Percentiles rank a stretch among this genome's conserved stretches.
phyloP scores from a whole-genome alignment of 2,797 vertebrate genomes.

The Chiroxiphia lanceolata region DNA sequence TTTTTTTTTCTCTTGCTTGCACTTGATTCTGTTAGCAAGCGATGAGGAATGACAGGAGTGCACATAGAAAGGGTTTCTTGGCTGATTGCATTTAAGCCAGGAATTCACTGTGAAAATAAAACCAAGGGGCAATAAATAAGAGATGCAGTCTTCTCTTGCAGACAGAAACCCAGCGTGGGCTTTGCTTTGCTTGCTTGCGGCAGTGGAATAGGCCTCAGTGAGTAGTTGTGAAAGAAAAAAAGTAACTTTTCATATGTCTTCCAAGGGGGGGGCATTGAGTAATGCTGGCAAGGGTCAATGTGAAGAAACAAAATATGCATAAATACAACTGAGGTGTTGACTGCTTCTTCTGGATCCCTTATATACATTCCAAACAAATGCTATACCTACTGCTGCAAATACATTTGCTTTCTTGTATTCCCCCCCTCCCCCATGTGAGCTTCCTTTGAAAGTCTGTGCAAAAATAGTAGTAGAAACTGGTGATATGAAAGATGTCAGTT shows the following conservation, averaged over 20 bases:
- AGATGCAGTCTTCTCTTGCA: constrained; percentile 90
- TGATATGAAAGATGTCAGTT: not conserved
- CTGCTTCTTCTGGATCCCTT: constrained; percentile 36
- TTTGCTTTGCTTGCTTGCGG: constrained; percentile 75
- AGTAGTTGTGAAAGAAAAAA: constrained; percentile 52
- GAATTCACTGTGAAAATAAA: constrained; percentile 96
- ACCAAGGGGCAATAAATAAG: constrained; percentile 95
- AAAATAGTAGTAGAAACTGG: not conserved
- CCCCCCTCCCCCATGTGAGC: not conserved
- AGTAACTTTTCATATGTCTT: constrained; percentile 63
- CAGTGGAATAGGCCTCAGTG: constrained; percentile 65
- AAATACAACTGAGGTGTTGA: constrained; percentile 42
- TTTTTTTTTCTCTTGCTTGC: constrained; percentile 67
- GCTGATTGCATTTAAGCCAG: constrained; percentile 90
- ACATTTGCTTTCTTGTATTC: not conserved
- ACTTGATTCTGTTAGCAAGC: constrained; percentile 86
- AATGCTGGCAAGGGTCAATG: constrained; percentile 52
- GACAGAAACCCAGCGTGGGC: constrained; percentile 75
- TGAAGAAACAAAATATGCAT: constrained; percentile 32
- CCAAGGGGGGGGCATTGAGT: not conserved
- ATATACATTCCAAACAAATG: not conserved
- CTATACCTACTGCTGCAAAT: constrained; percentile 38
- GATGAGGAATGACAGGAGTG: constrained; percentile 92
- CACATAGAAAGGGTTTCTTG: constrained; percentile 90
- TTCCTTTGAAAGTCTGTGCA: not conserved